Base-by-base conservation (phyloP, 2,113 vertebrate species). In the Saimiri boliviensis region DNA sequence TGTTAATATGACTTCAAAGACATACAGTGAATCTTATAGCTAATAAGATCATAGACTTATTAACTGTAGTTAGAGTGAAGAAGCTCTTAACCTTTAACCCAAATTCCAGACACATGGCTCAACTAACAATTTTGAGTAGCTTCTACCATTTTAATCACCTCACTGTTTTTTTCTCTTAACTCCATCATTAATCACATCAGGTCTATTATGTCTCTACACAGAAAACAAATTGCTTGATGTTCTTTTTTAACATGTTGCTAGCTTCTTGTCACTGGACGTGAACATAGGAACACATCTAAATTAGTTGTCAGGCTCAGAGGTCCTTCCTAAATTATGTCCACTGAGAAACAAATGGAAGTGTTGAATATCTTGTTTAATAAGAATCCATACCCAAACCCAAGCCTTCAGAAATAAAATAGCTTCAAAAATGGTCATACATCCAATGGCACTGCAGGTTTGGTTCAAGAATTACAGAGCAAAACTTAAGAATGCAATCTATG, bases 211-310 rank as follows among this genome's bases (percentile, higher is more conserved):
- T 86, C 70, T 93, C 70, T 19, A 63, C 81, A n/a, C 21, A 6
- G 47, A 86, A 97, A 85, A 54, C 71, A 86, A 80, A 89, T 90
- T 91, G 4, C 86, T 94, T 90, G 63, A 74, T 96, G 94, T 60
- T 30, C 68, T 45, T 76, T 96, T 91, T 80, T 90, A 70, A 98
- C 12, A 91, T 32, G n/a, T 76, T 66, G 0, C n/a, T 89, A 45
- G 79, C 12, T 94, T 94, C 23, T 82, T 76, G 27, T 30, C 56
- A 60, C 0, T 23, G 27, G 12, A 56, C 17, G 19, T 68, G 11
- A 68, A 66, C 40, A 85, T 37, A 70, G 40, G 32, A 85, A 85
- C 25, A 13, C 2, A 49, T 91, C 12, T 37, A 85, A 47, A 91
- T 58, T 79, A 60, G 6, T 60, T 54, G 16, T 91, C 42, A 86